Conservation (phyloP, 2,888 invertebrate genomes). For the Crioceris asparagi region DNA sequence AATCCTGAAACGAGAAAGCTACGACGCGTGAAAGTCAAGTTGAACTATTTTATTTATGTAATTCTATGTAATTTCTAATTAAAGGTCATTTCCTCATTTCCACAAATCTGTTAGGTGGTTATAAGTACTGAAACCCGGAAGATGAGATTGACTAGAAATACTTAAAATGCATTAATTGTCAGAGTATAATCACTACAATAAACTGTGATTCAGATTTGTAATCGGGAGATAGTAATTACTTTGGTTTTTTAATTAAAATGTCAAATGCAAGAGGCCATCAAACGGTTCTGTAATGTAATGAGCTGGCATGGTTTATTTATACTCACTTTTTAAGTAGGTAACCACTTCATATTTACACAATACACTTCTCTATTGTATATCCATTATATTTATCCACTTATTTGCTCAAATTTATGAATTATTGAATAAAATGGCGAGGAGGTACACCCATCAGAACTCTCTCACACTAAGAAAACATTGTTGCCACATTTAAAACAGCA, state of each 20-base stretch:
- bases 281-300: slow-evolving; percentile 20
- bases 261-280: slow-evolving; percentile 26
- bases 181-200: too few species aligned
- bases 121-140: too few species aligned
- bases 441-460: slow-evolving; percentile 23
- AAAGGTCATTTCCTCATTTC: not conserved
- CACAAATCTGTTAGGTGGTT: slow-evolving; percentile 9
- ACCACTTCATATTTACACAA: slow-evolving; percentile 14
- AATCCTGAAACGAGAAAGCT: too few species aligned
- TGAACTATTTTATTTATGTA: too few species aligned
- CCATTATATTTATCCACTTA: slow-evolving; percentile 12
- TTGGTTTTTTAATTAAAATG: slow-evolving; percentile 22
- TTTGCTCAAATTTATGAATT: slow-evolving; percentile 19
- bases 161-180: too few species aligned
- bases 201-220: slow-evolving; percentile 6
- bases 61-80: not conserved
- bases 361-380: slow-evolving; percentile 8
- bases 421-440: slow-evolving; percentile 25
- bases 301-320: slow-evolving; percentile 5
- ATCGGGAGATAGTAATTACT: slow-evolving; percentile 11
- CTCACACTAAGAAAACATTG: slow-evolving; percentile 16
- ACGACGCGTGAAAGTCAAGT: too few species aligned
- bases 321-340: slow-evolving; percentile 17
- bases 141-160: too few species aligned
- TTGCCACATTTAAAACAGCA: slow-evolving; percentile 22